Evolutionary conservation across 2,888 invertebrate species (phyloP), one percentile per base, ranked within the genome.

Genomic region (Entomobrya multifasciata): DNA sequence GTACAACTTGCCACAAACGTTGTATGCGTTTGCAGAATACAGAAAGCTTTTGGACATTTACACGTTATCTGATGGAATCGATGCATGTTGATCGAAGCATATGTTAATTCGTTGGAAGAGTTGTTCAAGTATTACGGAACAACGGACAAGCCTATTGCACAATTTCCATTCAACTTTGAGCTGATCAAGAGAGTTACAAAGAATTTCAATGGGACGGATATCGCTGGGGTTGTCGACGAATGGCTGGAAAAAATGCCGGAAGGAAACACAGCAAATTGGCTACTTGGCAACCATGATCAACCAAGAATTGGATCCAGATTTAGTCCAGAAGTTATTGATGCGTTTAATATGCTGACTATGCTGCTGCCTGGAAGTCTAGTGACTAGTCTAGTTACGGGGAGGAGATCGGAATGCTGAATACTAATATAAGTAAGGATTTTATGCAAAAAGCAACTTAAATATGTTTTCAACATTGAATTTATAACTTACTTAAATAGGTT

Each of bases 1-100:
- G 5, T 94, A 94, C 88, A 95, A 96, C 93, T 94, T 94, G 91
- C 93, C 94, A 20, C 94, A 94, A 88, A 95, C 90, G 93, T 93
- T 86, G 77, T 92, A 92, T 11, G 92, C 97, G 77, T 92, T 97
- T 5, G 93, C 93, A 17, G 93, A 94, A 88, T 96, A 96, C 94
- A 93, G 94, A 36, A 92, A 93, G 22, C 92, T 94, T n/a, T 94
- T 96, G 0, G 93, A 94, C 77, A 95, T 95, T 90, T 92, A 93
- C 27, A 94, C 95, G 0, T 92, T 92, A 13, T 92, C 93, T 57
- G 92, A 94, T 49, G 93, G 93, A n/a, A 92, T 65, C 17, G 74
- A 52, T 41, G 27, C 27, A 88, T 92, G 88, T 91, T 92, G 90
- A 90, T 90, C 6, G 92, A 92, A 87, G 90, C 90, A 2, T 87